Evolutionary conservation across 2,888 invertebrate species (phyloP), one percentile per base, ranked within the genome.

Genomic region (Morpho helenor): DNA sequence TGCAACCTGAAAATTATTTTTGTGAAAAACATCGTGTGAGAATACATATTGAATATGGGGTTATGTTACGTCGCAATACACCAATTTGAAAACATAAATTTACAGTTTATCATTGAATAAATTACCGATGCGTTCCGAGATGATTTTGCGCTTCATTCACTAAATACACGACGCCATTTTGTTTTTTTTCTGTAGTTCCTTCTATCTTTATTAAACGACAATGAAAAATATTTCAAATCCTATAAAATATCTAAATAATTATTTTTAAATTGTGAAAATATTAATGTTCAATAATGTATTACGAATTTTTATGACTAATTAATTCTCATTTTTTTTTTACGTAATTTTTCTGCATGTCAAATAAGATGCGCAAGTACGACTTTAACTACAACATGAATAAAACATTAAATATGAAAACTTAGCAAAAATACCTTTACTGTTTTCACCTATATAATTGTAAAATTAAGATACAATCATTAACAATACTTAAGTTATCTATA

Each of bases 61-160:
- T 8, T 43, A 49, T 10, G n/a, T 10, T 39, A 43, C 16, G 41
- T 45, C 31, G 16, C 23, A 23, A 44, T 42, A 5, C 31, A 31
- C 31, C 3, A 22, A 41, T 43, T 44, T 10, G 10, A n/a, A 44
- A 49, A 16, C 16, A 31, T 56, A 61, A 61, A 43, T 71, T 72
- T 62, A 62, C 65, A 75, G 70, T 70, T 77, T 79, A 80, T 77
- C 77, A 73, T 77, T 73, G 70, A 72, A 68, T 68, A 63, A 47
- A 45, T 59, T 64, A 69, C 52, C 49, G 72, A 63, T 67, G 72
- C 73, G 73, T 73, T 73, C 73, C 57, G 39, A 45, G 22, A 47
- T 43, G 41, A 56, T 48, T 51, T 64, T 62, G 47, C 46, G 63
- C 41, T 62, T 62, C 62, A 52, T 63, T 63, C 60, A 63, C 49